Base-by-base conservation (phyloP, 2,888 invertebrate species). In the Erebia palarica region DNA sequence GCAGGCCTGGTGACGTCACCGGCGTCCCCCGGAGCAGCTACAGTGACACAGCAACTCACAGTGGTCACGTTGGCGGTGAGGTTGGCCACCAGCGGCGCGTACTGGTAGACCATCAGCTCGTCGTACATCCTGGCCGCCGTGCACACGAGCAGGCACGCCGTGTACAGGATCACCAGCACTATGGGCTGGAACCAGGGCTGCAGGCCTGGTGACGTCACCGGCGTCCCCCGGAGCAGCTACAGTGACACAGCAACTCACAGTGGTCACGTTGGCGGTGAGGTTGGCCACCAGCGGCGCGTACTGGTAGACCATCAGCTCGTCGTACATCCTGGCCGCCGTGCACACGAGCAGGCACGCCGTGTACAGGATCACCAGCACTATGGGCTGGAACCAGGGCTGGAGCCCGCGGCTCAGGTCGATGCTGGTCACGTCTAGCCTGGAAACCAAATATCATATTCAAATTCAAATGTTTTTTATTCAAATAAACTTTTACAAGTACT, bases 291-390 rank as follows among this genome's bases (percentile, higher is more conserved):
- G 69, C 0, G 86, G 79, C 5, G 88, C 78, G 66, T 91, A 93
- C 74, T 94, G 91, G 79, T 90, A 92, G 3, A 91, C 92, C 91
- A 94, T 92, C 69, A 93, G 86, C 78, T 93, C 93, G 70, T 94
- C 94, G 53, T 93, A 91, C 86, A 86, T 87, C 53, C 93, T 80
- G 5, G 93, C 92, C 0, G 92, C 87, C 0, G 88, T 82, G 74
- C 93, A 92, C 1, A 93, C 89, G 0, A 93, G 77, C 67, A 94
- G 76, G 55, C 94, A 94, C 1, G 92, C 88, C 3, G 84, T 86
- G 78, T 94, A 94, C 14, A 94, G 78, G 16, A 92, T 85, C 36
- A 91, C 92, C 61, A 94, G 82, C 1, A 93, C 90, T 55, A 92
- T 88, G 0, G 93, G 89, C 75, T 91, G 92, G 80, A 93, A 90